Evolutionary conservation across 2,888 invertebrate genomes (phyloP).

Genomic region (Orthosia gracilis): DNA sequence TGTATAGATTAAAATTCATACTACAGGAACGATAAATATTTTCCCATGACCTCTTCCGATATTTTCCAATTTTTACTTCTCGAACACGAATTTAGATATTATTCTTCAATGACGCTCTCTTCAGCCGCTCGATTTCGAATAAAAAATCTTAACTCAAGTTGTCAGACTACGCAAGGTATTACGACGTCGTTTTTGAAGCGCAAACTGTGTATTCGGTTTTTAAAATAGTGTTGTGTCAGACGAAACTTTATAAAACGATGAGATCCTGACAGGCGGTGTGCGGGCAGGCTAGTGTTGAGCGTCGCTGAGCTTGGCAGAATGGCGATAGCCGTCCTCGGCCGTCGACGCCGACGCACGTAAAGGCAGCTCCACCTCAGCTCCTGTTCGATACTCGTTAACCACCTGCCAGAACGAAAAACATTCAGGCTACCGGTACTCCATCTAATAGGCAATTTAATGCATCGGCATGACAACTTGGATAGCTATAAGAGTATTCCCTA

Average conservation of each 20-base stretch:
- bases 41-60: constrained; percentile 30
- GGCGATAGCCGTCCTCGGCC: constrained; percentile 78
- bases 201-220: constrained; percentile 27
- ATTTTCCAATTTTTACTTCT: constrained; percentile 39
- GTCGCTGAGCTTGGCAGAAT: constrained; percentile 75
- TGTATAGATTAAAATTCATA: background rate
- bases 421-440: no score
- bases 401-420: constrained; percentile 69
- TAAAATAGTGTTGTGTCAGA: constrained; percentile 15
- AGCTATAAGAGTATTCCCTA: no score
- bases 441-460: background rate
- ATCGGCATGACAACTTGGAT: no score
- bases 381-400: constrained; percentile 77
- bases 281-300: constrained; percentile 51
- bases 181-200: constrained; percentile 41
- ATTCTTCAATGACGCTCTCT: background rate
- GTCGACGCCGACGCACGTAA: constrained; percentile 80
- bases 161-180: background rate
- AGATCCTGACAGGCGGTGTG: constrained; percentile 12
- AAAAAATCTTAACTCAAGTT: background rate
- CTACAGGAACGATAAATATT: constrained; percentile 6
- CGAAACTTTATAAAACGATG: constrained; percentile 20
- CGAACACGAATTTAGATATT: constrained; percentile 33
- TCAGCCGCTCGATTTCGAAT: constrained; percentile 8
- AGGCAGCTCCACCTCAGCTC: constrained; percentile 67